Evolutionary conservation across 37 sponge, comb jelly and placozoan genomes (phyloP).

Genomic region (Dysidea cf. avara): DNA sequence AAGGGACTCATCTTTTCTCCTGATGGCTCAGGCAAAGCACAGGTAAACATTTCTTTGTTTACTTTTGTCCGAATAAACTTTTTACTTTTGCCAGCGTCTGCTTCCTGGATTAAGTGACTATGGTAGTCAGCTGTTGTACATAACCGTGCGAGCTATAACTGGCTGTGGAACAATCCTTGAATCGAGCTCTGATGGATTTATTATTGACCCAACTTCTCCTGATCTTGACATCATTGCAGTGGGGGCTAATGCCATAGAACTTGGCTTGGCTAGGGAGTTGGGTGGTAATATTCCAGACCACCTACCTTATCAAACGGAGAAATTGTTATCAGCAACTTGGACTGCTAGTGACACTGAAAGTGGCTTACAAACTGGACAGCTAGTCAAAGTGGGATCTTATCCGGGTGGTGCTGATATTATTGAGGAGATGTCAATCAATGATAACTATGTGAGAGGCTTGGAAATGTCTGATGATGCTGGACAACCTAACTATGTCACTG

Average conservation of each 20-base stretch:
- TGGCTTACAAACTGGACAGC: constrained; percentile 1
- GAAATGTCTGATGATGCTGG: constrained; percentile 30
- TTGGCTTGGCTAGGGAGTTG: background rate
- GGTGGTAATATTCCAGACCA: background rate
- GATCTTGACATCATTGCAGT: constrained; percentile 34
- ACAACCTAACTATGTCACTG: constrained; percentile 58
- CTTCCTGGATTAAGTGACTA: constrained; percentile 32
- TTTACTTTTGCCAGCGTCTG: constrained; percentile 9
- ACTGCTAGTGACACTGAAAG: constrained; percentile 34
- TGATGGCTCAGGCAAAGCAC: constrained; percentile 54
- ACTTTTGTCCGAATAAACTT: background rate
- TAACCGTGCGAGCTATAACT: constrained; percentile 66
- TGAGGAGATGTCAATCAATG: background rate
- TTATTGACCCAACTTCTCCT: constrained; percentile 68
- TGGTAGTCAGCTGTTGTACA: constrained; percentile 15
- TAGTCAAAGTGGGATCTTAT: constrained; percentile 61
- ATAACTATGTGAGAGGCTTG: constrained; percentile 14
- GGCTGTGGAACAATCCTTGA: constrained; percentile 55
- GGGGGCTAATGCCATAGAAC: constrained; percentile 53
- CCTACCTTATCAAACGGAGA: constrained; percentile 32
- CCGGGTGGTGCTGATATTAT: constrained; percentile 71
- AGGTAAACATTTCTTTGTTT: constrained; percentile 19
- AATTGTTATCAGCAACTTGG: constrained; percentile 39
- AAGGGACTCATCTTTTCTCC: constrained; percentile 37
- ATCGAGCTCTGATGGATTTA: constrained; percentile 79